Percentiles rank a stretch among this genome's conserved stretches.
Conservation (phyloP, 2,888 invertebrate genomes). For the Dichetophora obliterata region DNA sequence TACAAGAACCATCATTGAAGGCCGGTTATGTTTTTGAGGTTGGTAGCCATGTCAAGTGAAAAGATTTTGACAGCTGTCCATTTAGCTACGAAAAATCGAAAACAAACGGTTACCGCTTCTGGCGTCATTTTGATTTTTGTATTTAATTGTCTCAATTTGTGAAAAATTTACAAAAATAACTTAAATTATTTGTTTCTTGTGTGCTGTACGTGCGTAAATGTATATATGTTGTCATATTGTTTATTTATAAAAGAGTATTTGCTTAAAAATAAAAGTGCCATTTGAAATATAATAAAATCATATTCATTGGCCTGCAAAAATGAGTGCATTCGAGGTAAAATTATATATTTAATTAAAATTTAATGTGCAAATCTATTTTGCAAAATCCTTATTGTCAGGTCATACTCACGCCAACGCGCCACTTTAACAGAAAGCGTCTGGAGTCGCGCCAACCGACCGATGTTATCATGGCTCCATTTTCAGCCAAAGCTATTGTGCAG, state of each 20-base stretch:
- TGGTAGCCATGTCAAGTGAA: too few relatives aligned
- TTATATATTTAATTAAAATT: not conserved
- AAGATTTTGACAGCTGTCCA: too few relatives aligned
- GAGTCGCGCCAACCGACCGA: conserved; percentile 66
- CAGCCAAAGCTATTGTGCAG: conserved; percentile 76
- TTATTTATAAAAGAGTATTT: conserved; percentile 41
- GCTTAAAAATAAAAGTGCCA: not conserved
- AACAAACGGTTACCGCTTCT: conserved; percentile 29
- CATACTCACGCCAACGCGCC: conserved; percentile 65
- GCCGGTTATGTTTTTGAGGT: too few relatives aligned
- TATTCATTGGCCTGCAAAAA: conserved; percentile 42
- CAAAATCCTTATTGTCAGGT: conserved; percentile 53
- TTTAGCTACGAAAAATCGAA: conserved; percentile 21
- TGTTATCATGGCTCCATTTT: conserved; percentile 77
- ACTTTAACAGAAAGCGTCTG: conserved; percentile 62
- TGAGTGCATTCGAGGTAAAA: conserved; percentile 69
- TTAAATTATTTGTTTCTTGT: conserved; percentile 31
- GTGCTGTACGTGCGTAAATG: conserved; percentile 7
- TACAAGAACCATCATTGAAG: too few relatives aligned
- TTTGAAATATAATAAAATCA: not conserved
- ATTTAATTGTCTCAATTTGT: not conserved
- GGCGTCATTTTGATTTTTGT: conserved; percentile 21
- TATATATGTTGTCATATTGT: conserved; percentile 20
- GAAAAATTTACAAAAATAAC: too few relatives aligned
- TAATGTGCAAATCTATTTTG: not conserved